Conservation (phyloP, 2,113 vertebrate genomes). For the Xenopus borealis region DNA sequence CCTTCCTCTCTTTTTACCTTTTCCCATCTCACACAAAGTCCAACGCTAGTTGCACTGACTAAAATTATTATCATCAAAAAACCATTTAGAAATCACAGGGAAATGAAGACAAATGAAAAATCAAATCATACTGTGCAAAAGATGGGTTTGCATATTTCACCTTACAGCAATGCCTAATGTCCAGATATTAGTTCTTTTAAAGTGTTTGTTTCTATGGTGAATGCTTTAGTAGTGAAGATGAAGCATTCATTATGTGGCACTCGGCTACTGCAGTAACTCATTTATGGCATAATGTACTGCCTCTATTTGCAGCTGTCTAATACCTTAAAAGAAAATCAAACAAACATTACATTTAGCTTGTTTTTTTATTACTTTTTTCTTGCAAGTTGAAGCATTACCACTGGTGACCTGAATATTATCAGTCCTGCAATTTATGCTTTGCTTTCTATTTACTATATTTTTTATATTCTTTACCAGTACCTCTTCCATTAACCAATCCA, state of each 20-base stretch:
- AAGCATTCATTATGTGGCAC: background rate
- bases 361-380: background rate
- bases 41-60: slow-evolving; percentile 20
- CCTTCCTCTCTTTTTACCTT: slow-evolving; percentile 12
- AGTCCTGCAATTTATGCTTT: too few relatives aligned
- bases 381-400: too few relatives aligned
- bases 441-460: too few relatives aligned
- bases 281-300: background rate
- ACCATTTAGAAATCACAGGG: slow-evolving; percentile 31
- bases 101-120: slow-evolving; percentile 41
- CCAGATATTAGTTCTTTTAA: slow-evolving; percentile 25
- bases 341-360: background rate
- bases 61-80: slow-evolving; percentile 39
- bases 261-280: background rate
- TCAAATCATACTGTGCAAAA: slow-evolving; percentile 30
- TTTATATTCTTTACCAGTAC: too few relatives aligned
- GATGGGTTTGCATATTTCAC: slow-evolving; percentile 25
- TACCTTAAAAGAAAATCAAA: background rate
- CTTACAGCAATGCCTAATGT: slow-evolving; percentile 19
- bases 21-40: background rate
- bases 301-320: background rate
- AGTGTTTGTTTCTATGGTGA: slow-evolving; percentile 19
- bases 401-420: too few relatives aligned
- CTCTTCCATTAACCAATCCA: too few relatives aligned
- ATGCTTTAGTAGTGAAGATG: background rate